Evolutionary conservation across 2,113 vertebrate genomes (phyloP).

Genomic region (Climacteris rufus): DNA sequence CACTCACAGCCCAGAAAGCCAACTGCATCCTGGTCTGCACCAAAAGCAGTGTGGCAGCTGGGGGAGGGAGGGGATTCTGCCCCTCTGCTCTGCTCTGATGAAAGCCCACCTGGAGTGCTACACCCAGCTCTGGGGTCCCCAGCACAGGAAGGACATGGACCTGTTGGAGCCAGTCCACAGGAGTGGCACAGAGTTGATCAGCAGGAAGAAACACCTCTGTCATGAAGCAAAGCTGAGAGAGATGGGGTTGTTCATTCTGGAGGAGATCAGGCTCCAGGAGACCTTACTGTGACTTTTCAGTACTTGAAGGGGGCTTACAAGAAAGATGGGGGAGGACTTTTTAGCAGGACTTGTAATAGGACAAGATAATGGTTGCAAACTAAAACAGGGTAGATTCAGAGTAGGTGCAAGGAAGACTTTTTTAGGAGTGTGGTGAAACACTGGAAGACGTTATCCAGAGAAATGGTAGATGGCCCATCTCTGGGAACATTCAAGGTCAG

Average conservation of each 20-base stretch:
- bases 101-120: not conserved
- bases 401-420: not conserved
- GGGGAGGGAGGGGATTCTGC: rapidly evolving
- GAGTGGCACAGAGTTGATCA: not conserved
- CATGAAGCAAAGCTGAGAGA: not conserved
- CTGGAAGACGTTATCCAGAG: not conserved
- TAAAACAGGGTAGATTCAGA: not conserved
- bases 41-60: rapidly evolving
- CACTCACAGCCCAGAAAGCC: not conserved
- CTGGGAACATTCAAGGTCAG: not conserved
- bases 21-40: not conserved
- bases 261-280: not conserved
- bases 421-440: not conserved
- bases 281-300: not conserved
- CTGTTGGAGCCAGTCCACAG: rapidly evolving
- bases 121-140: not conserved
- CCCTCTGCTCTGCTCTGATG: not conserved
- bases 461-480: not conserved
- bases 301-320: not conserved
- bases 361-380: not conserved
- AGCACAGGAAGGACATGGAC: not conserved
- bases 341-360: not conserved
- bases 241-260: not conserved
- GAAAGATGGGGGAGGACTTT: not conserved
- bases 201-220: not conserved